A percentile compares a stretch with the other conserved stretches of the same genome.
phyloP scores from a whole-genome alignment of 2,888 invertebrate genomes.

The Mythimna vitellina region DNA sequence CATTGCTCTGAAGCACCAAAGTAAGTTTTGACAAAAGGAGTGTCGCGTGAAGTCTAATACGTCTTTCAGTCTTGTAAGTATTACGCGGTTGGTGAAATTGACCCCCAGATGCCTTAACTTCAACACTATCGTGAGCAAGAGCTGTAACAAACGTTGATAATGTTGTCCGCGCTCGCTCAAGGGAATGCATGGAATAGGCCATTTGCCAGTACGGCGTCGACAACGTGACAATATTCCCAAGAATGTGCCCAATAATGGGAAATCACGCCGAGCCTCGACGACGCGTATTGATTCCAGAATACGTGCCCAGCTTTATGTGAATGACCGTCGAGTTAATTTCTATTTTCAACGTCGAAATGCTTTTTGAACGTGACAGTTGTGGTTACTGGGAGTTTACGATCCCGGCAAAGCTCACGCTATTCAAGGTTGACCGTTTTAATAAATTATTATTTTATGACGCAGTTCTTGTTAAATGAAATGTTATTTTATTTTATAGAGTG shows the following conservation, averaged over 20 bases:
- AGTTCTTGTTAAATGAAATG: slow-evolving; percentile 32
- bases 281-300: slow-evolving; percentile 72
- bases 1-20: slow-evolving; percentile 38
- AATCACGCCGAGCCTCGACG: slow-evolving; percentile 63
- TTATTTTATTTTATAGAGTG: slow-evolving; percentile 38
- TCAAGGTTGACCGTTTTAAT: slow-evolving; percentile 53
- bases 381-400: slow-evolving; percentile 64
- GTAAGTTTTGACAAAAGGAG: slow-evolving; percentile 46
- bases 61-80: slow-evolving; percentile 54
- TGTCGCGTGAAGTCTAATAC: slow-evolving; percentile 38
- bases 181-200: slow-evolving; percentile 71
- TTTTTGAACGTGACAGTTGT: slow-evolving; percentile 70
- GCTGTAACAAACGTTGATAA: slow-evolving; percentile 73
- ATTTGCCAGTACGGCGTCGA: slow-evolving; percentile 67
- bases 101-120: slow-evolving; percentile 64
- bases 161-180: slow-evolving; percentile 68
- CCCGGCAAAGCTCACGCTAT: slow-evolving; percentile 40
- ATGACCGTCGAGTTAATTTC: slow-evolving; percentile 71
- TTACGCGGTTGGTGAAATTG: slow-evolving; percentile 62
- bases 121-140: slow-evolving; percentile 64
- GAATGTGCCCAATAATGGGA: slow-evolving; percentile 70
- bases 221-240: slow-evolving; percentile 75
- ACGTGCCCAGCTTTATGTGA: slow-evolving; percentile 71
- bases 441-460: slow-evolving; percentile 44
- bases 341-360: slow-evolving; percentile 69